Base-by-base conservation (phyloP, 1,140 invertebrate genomes). In the Spodoptera frugiperda region DNA sequence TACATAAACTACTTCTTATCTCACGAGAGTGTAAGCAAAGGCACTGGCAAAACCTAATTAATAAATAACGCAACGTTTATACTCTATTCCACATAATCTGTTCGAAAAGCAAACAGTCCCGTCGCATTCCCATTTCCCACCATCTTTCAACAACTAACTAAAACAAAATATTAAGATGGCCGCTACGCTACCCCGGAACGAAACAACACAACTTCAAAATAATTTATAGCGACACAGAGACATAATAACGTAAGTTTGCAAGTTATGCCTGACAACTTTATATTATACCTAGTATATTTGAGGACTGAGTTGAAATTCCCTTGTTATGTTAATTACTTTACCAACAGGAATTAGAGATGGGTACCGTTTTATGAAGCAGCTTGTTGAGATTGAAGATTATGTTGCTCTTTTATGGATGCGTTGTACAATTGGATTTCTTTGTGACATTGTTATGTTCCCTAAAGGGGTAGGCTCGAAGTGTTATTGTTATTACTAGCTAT, bases 211-310 rank as follows among this genome's bases (percentile, higher is more conserved):
- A 72, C 53, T 55, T 10, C 3, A 46, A 72, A 46, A 57, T 55
- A 57, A 72, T 72, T 72, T 72, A 72, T 55, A 54, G 33, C 51
- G 53, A 57, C 53, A 72, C 30, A 12, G 33, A 72, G 68, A 72
- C 68, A 72, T 72, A 72, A 72, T 72, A 72, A 72, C 68, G 68
- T 55, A 72, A 72, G 68, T 72, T 72, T 72, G 9, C 33, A 33
- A 71, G 33, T 44, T 33, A 39, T 51, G 10, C 30, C 17, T 61
- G 57, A 53, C 67, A 72, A 72, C 68, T 72, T 72, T 67, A 67
- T 21, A 67, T 67, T 72, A 54, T 72, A 46, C 14, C 49, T 46
- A 54, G 17, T 19, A 44, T 33, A 51, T 54, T 72, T 72, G 68
- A 14, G 54, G 11, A 72, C 54, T 72, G 17, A 17, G 19, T 15